phyloP scores from a whole-genome alignment of 35 echinoderm and acorn worm genomes.

The Apostichopus parvimensis region DNA sequence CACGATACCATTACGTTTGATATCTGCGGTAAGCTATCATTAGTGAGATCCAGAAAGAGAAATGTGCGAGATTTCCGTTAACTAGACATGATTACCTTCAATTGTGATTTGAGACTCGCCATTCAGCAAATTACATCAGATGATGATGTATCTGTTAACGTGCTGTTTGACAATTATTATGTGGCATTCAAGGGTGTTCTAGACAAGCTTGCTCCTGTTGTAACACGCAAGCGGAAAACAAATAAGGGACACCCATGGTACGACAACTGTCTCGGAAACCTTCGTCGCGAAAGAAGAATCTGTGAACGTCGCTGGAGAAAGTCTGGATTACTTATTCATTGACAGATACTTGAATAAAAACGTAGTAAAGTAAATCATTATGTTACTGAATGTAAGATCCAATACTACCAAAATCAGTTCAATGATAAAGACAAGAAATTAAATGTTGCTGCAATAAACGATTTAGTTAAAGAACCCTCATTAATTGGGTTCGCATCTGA shows the following conservation, averaged over 20 bases:
- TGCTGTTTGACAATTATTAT: neutral
- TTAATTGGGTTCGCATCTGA: neutral
- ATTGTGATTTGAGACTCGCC: neutral
- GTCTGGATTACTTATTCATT: constrained; percentile 14
- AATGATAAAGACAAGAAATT: neutral
- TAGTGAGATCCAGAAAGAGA: neutral
- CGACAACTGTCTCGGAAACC: neutral
- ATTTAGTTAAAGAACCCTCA: constrained; percentile 2
- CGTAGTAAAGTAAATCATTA: neutral
- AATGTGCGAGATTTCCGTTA: neutral
- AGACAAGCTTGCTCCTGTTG: constrained; percentile 12
- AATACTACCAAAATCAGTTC: constrained; percentile 32
- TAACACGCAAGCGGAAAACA: neutral
- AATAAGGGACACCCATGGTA: neutral
- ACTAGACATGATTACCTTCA: neutral
- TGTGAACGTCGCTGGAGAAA: constrained; percentile 30
- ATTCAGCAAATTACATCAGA: no score
- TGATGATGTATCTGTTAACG: neutral
- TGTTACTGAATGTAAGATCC: constrained; percentile 9
- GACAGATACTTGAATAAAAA: constrained; percentile 12
- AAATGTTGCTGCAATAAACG: neutral
- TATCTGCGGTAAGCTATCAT: neutral
- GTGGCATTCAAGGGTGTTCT: neutral
- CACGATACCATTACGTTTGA: constrained; percentile 18
- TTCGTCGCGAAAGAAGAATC: constrained; percentile 8